phyloP scores from a whole-genome alignment of 2,113 vertebrate species.

The Chiloscyllium plagiosum region DNA sequence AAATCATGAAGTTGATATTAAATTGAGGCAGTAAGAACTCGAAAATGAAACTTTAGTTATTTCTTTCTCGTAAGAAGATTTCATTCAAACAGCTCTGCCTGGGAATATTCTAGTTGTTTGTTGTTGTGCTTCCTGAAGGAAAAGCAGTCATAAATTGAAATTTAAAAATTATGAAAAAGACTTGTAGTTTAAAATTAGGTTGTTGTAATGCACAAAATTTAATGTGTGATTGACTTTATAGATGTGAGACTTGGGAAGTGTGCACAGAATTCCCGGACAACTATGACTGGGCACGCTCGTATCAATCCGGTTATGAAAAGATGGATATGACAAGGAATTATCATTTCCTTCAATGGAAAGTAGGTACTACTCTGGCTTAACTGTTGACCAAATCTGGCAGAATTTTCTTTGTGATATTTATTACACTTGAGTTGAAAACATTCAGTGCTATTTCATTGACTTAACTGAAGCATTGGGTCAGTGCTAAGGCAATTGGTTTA shows the following conservation, averaged over 20 bases:
- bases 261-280: constrained; percentile 43
- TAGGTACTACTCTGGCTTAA: constrained; percentile 7
- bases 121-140: background rate
- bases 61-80: background rate
- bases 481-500: background rate
- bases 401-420: background rate
- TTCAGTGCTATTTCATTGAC: background rate
- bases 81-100: background rate
- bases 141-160: background rate
- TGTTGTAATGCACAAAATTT: background rate
- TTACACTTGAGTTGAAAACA: background rate
- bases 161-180: background rate
- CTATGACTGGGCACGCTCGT: constrained; percentile 32
- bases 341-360: constrained; percentile 47
- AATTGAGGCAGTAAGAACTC: background rate
- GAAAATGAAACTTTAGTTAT: background rate
- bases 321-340: constrained; percentile 39
- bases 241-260: constrained; percentile 44
- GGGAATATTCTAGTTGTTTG: background rate
- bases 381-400: background rate
- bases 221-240: constrained; percentile 37
- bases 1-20: background rate
- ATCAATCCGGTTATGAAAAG: constrained; percentile 41
- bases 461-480: background rate
- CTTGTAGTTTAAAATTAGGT: background rate